Base-by-base conservation (phyloP, 2,113 vertebrate species). In the Acrocephalus kingi region DNA sequence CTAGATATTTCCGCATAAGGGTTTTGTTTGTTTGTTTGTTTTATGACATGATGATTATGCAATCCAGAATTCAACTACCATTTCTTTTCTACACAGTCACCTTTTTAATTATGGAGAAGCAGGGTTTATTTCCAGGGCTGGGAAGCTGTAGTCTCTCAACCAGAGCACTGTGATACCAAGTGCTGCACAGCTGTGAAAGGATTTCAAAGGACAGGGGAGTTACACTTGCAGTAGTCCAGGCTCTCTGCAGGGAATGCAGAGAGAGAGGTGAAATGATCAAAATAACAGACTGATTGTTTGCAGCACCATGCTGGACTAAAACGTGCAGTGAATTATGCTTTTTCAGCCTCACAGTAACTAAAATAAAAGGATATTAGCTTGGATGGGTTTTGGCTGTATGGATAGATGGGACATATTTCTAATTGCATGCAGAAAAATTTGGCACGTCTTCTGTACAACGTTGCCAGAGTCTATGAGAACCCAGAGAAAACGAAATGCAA, bases 221-320 rank as follows among this genome's bases (percentile, higher is more conserved):
- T 71, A 8, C 48, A n/a, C 72, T 71, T 69, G 69, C 51, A 35
- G 58, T 43, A 82, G 71, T 73, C 37, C 39, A 58, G 48, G 52
- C 37, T 59, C 2, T 79, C 85, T 83, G 79, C 72, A 62, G 79
- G 77, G 46, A 27, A 37, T 77, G 59, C 63, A 85, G 49, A 63
- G 82, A 56, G 64, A 54, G 75, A 85, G 71, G 66, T 82, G 49
- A 91, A 75, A 83, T 79, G 74, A 84, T 93, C 74, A 82, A 87
- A 93, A 68, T 58, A 91, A 39, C 58, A 69, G 51, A 6, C 75
- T 79, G 55, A 7, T 80, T 84, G 64, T 89, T 71, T 48, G 51
- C 75, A 90, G 82, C 74, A 82, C 77, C 58, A 21, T 76, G 81
- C 85, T 93, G 92, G 86, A 86, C 61, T 86, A 43, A 76, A 61